These are phyloP conservation scores for Choloepus hoffmanni DNA, from an alignment of 2,113 vertebrate genomes.

Conservation along the genomic window DNA sequence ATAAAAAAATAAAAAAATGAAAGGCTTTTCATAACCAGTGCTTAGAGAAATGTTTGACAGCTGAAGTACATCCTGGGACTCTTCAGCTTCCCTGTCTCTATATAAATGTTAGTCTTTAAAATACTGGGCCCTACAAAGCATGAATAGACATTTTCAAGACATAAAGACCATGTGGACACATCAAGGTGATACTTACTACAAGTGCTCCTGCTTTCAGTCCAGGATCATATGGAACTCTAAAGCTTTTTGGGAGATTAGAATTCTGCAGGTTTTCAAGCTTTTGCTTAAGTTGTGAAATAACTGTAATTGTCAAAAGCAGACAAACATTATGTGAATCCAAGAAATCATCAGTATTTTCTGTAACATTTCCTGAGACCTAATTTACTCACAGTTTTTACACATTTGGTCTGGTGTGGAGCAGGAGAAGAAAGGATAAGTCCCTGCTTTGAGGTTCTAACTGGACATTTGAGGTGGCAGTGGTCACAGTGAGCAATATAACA, in stretches of 20 bases:
- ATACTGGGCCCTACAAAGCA: not conserved
- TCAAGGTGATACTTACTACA: constrained; percentile 88
- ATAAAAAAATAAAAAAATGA: not conserved
- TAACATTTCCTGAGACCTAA: not conserved
- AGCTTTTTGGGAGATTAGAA: constrained; percentile 93
- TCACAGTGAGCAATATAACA: not conserved
- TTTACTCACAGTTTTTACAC: not conserved
- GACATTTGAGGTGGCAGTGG: not conserved
- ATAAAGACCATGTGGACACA: not conserved
- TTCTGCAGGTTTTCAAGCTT: constrained; percentile 95
- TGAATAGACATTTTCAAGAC: not conserved
- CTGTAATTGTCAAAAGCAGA: constrained; percentile 86
- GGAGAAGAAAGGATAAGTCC: not conserved
- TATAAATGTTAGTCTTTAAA: not conserved
- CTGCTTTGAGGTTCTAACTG: constrained; percentile 29
- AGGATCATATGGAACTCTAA: constrained; percentile 97
- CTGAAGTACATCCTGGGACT: not conserved
- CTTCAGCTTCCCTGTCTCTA: not conserved
- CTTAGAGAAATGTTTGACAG: not conserved
- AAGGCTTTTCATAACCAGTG: not conserved
- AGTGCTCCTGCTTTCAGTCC: constrained; percentile 95
- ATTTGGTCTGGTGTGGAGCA: not conserved
- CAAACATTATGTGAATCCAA: constrained; percentile 32
- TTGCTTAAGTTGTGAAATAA: constrained; percentile 95
- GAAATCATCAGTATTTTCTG: not conserved